Base-by-base conservation (phyloP, 53 echinoderm and acorn worm genomes). In the Zoroaster sp. region DNA sequence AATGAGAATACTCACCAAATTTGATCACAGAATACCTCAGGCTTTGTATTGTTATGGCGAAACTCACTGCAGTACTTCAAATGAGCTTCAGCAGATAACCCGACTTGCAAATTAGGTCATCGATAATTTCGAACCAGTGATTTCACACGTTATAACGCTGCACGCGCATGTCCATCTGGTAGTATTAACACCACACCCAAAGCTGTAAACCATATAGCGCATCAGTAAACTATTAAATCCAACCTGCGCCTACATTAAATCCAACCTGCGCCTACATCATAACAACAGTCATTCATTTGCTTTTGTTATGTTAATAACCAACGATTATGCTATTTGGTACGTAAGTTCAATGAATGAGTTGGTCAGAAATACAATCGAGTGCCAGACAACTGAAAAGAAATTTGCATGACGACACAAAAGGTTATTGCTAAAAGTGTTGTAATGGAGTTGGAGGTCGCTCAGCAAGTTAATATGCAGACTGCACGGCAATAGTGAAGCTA, bases 241-340 rank as follows among this genome's bases (percentile, higher is more conserved):
- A 40, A 40, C 34, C 25, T 69, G 13, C 8, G 36, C 34, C 40
- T 14, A 53, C 54, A 35, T 20, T 14, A 46, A 37, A 2, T 32
- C 34, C 63, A 54, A 78, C 35, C 78, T 78, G 78, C 38, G 78
- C n/a, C 37, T 17, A 11, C 3, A 36, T 5, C 39, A 37, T 3
- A 20, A 18, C 46, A n/a, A 59, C 7, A 11, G 13, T 38, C 17
- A 20, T 35, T 32, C 39, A 78, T 78, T n/a, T n/a, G n/a, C n/a
- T n/a, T n/a, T n/a, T 78, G 78, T 78, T 59, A 78, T 78, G 78
- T 59, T 59, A 78, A 78, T 77, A 11, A 40, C 34, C 49, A 12
- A 47, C 51, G 30, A 18, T 31, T 75, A 40, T 21, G 21, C 40
- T 17, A 13, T 77, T 46, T 34, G 47, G 32, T 18, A 59, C 9